These are phyloP conservation scores for Vireo altiloquus DNA, from an alignment of 2,113 vertebrate species.

Conservation along the genomic window DNA sequence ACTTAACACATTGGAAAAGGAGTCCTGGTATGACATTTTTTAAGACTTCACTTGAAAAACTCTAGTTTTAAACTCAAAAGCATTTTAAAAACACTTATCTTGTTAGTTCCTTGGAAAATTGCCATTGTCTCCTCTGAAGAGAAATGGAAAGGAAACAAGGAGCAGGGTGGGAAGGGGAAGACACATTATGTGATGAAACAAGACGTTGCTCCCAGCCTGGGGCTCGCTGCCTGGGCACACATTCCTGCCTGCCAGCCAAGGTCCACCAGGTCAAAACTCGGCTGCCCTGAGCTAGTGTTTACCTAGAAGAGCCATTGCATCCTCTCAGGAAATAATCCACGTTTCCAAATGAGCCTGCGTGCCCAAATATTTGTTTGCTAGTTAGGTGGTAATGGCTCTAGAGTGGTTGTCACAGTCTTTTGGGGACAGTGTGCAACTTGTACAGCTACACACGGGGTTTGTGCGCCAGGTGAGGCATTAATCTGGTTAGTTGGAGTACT, in stretches of 20 bases:
- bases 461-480: slow-evolving; percentile 6
- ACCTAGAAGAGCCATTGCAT: slow-evolving; percentile 21
- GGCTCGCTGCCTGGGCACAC: background rate
- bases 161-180: background rate
- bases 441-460: background rate
- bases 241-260: slow-evolving; percentile 33
- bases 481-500: background rate
- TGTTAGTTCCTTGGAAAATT: background rate
- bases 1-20: background rate
- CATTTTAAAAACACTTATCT: background rate
- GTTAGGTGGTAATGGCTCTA: slow-evolving; percentile 16
- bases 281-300: slow-evolving; percentile 21
- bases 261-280: slow-evolving; percentile 39
- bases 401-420: background rate
- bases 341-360: background rate
- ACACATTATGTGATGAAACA: slow-evolving; percentile 7
- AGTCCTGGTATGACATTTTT: background rate
- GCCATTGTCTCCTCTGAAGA: background rate
- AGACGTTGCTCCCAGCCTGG: background rate
- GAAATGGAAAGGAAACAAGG: background rate
- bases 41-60: background rate
- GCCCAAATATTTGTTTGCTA: slow-evolving; percentile 45
- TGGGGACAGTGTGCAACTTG: background rate
- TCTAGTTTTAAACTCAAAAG: background rate
- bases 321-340: slow-evolving; percentile 31